phyloP scores from a whole-genome alignment of 1,140 invertebrate species.

The Akabosia matsudoensis region DNA sequence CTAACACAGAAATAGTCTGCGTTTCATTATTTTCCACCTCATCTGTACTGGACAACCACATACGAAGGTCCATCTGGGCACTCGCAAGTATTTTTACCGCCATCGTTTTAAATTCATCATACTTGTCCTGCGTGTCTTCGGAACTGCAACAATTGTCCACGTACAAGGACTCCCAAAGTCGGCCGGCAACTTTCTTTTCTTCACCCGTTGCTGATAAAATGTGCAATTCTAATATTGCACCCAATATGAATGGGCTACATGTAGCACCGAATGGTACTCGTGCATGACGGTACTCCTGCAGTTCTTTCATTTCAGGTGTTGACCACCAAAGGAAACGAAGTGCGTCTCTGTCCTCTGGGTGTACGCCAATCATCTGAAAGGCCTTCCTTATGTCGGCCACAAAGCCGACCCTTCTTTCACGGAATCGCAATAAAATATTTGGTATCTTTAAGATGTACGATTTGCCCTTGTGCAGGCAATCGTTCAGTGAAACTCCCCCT shows the following conservation, averaged over 20 bases:
- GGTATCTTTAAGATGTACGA: slow-evolving; percentile 53
- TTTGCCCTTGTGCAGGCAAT: slow-evolving; percentile 50
- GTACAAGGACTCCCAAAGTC: slow-evolving; percentile 22
- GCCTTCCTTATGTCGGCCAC: slow-evolving; percentile 39
- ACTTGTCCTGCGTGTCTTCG: slow-evolving; percentile 17
- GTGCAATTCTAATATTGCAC: slow-evolving; percentile 29
- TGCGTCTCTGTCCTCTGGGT: background rate
- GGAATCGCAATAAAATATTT: slow-evolving; percentile 50
- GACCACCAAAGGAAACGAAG: slow-evolving; percentile 40
- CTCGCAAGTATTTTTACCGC: slow-evolving; percentile 7
- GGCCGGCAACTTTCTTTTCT: background rate
- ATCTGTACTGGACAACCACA: slow-evolving; percentile 22
- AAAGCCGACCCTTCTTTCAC: slow-evolving; percentile 49
- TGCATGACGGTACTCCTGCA: slow-evolving; percentile 31
- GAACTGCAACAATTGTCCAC: slow-evolving; percentile 26
- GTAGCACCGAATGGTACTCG: slow-evolving; percentile 41
- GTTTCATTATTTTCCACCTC: background rate
- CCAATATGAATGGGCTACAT: slow-evolving; percentile 37
- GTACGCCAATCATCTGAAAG: background rate
- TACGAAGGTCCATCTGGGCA: slow-evolving; percentile 35
- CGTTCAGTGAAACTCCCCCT: slow-evolving; percentile 49
- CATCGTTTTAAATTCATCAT: slow-evolving; percentile 19
- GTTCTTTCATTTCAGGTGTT: background rate
- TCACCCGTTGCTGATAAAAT: slow-evolving; percentile 6
- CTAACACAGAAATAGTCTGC: background rate